These are phyloP conservation scores for Takifugu rubripes DNA, from an alignment of 2,797 vertebrate genomes.

Conservation along the genomic window DNA sequence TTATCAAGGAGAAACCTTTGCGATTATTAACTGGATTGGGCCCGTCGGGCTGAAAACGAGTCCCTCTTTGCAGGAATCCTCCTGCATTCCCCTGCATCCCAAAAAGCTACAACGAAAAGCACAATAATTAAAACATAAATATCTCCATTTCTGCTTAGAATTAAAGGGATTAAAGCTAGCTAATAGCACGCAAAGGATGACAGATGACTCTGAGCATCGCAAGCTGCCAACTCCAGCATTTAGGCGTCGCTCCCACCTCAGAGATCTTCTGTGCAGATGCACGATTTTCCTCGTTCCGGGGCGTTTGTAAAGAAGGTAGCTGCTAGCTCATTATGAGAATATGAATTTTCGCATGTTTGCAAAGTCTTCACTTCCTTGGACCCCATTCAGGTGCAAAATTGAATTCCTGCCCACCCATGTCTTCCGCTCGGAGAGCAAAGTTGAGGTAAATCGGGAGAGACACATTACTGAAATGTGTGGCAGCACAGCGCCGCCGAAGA, in stretches of 20 bases:
- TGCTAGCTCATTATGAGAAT: conserved; percentile 44
- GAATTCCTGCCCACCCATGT: conserved; percentile 61
- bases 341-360: conserved; percentile 58
- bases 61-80: conserved; percentile 38
- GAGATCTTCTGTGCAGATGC: conserved; percentile 22
- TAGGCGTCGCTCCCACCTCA: conserved; percentile 20
- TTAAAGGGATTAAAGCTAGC: conserved; percentile 1
- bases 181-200: conserved; percentile 18
- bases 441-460: conserved; percentile 54
- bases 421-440: conserved; percentile 60
- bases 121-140: conserved; percentile 10
- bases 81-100: conserved; percentile 24
- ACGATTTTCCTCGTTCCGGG: conserved; percentile 14
- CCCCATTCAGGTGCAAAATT: conserved; percentile 71
- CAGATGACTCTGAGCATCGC: conserved; percentile 14
- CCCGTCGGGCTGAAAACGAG: conserved; percentile 51
- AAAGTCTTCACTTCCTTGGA: conserved; percentile 58
- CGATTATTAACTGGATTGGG: conserved; percentile 57
- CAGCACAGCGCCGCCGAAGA: conserved; percentile 48
- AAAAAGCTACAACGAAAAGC: conserved; percentile 18
- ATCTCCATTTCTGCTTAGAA: background rate
- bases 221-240: conserved; percentile 28
- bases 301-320: conserved; percentile 43
- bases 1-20: conserved; percentile 27
- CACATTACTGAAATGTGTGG: conserved; percentile 67